phyloP scores from a whole-genome alignment of 1,140 invertebrate genomes.

The Drosophila nikananu region DNA sequence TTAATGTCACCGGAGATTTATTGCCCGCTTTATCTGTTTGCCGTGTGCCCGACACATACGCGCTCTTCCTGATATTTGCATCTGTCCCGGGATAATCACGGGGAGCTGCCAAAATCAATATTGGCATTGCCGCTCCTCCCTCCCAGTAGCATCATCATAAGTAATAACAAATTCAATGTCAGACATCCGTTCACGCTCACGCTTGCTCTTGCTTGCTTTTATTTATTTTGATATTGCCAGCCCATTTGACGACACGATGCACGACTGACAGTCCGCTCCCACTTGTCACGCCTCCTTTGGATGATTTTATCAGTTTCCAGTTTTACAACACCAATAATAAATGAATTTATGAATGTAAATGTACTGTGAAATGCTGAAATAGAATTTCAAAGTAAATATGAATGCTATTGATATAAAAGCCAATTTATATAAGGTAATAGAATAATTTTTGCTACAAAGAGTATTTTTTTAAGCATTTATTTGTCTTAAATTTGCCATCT shows the following conservation, averaged over 20 bases:
- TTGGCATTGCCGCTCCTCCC: slow-evolving; percentile 7
- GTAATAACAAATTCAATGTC: slow-evolving; percentile 32
- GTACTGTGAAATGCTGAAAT: not conserved
- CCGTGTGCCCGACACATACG: slow-evolving; percentile 8
- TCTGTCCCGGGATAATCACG: slow-evolving; percentile 22
- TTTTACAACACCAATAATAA: slow-evolving; percentile 10
- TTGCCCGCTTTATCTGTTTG: slow-evolving; percentile 39
- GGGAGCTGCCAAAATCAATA: slow-evolving; percentile 50
- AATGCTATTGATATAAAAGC: not conserved
- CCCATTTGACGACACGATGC: slow-evolving; percentile 13
- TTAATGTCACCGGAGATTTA: slow-evolving; percentile 68
- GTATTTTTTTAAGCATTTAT: too few relatives aligned
- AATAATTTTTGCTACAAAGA: too few relatives aligned
- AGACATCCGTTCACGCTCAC: slow-evolving; percentile 15
- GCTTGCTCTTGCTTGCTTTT: slow-evolving; percentile 2
- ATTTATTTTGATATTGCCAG: slow-evolving; percentile 30
- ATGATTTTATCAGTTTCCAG: slow-evolving; percentile 8
- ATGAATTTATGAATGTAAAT: slow-evolving; percentile 17
- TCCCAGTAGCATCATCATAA: slow-evolving; percentile 28
- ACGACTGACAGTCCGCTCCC: slow-evolving; percentile 9
- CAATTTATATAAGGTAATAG: not conserved
- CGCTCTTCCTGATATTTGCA: slow-evolving; percentile 39
- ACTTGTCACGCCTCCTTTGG: slow-evolving; percentile 17
- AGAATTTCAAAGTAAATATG: not conserved
- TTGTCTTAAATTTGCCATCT: too few relatives aligned